These are phyloP conservation scores for Dunckerocampus dactyliophorus DNA, from an alignment of 2,113 vertebrate genomes.

Conservation along the genomic window DNA sequence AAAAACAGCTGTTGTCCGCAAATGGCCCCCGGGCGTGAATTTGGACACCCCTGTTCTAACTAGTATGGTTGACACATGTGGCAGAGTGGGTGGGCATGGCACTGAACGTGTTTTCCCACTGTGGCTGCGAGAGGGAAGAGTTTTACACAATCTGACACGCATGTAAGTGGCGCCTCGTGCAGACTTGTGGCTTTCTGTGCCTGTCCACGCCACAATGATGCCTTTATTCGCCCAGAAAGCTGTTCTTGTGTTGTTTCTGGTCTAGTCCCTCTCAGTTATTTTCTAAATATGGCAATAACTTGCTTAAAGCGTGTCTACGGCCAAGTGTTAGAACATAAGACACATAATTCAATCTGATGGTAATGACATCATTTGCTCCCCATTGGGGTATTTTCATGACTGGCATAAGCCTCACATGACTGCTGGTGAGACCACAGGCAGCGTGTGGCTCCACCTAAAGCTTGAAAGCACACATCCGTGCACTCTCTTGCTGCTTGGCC, in stretches of 20 bases:
- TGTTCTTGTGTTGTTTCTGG: conserved; percentile 61
- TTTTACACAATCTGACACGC: conserved; percentile 30
- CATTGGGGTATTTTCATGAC: conserved; percentile 62
- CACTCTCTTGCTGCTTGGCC: conserved; percentile 33
- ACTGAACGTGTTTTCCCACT: conserved; percentile 14
- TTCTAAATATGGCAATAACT: conserved; percentile 64
- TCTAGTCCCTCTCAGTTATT: conserved; percentile 51
- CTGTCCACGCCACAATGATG: conserved; percentile 43
- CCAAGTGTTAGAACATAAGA: conserved; percentile 63
- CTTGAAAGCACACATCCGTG: conserved; percentile 27
- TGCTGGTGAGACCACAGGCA: conserved; percentile 55
- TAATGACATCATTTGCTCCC: conserved; percentile 68
- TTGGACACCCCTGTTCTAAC: not conserved
- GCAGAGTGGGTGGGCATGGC: conserved; percentile 4
- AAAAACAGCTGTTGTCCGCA: too few species aligned
- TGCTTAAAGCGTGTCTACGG: conserved; percentile 51
- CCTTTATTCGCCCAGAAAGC: conserved; percentile 59
- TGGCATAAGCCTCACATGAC: conserved; percentile 53
- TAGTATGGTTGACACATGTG: conserved; percentile 22
- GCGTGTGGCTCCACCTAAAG: conserved; percentile 44
- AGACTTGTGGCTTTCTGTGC: conserved; percentile 42
- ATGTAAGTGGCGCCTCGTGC: conserved; percentile 28
- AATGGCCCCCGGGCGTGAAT: too few species aligned
- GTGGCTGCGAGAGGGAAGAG: conserved; percentile 16
- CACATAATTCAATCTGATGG: conserved; percentile 65